Base-by-base conservation (phyloP, 2,888 invertebrate genomes). In the Ernsta delagoae region DNA sequence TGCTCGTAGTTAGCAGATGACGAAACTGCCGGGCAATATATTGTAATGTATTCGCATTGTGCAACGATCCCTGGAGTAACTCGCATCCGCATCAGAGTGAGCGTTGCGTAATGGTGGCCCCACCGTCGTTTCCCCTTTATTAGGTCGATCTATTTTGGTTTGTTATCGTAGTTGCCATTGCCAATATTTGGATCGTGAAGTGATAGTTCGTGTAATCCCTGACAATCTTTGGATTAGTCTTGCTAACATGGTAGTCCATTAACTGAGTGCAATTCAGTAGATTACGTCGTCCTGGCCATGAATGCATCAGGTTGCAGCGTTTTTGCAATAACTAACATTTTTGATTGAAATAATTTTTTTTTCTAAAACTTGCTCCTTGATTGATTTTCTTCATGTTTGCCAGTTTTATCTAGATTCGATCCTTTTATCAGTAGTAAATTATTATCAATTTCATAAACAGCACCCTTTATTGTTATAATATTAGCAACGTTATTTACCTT, bases 81-180 rank as follows among this genome's bases (percentile, higher is more conserved):
- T 81, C 81, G 80, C 81, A 84, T 86, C 85, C 84, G 87, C 78
- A 78, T 78, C 73, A 78, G 79, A 71, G 75, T 72, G 11, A 39
- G 73, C 71, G 78, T 89, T 89, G 81, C 87, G 87, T 79, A 90
- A 90, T 77, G 75, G 75, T 75, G 36, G 75, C 80, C 78, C 75
- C 78, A 79, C 77, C 77, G 79, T 81, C 79, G 83, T 82, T 87
- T 85, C 81, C 83, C 85, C 84, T 89, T 88, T 89, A 90, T 89
- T 88, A 83, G 88, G 89, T 88, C 88, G 86, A 83, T 85, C 90
- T 90, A 89, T 90, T 90, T 86, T 78, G 73, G 84, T 81, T 72
- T 77, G 77, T 83, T 85, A 85, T 85, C 80, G 80, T 76, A 70
- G 78, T 75, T 76, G 78, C 75, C 81, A 81, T 80, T 85, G 87